These are phyloP conservation scores for Xyrauchen texanus DNA, from an alignment of 2,113 vertebrate genomes.

Conservation along the genomic window DNA sequence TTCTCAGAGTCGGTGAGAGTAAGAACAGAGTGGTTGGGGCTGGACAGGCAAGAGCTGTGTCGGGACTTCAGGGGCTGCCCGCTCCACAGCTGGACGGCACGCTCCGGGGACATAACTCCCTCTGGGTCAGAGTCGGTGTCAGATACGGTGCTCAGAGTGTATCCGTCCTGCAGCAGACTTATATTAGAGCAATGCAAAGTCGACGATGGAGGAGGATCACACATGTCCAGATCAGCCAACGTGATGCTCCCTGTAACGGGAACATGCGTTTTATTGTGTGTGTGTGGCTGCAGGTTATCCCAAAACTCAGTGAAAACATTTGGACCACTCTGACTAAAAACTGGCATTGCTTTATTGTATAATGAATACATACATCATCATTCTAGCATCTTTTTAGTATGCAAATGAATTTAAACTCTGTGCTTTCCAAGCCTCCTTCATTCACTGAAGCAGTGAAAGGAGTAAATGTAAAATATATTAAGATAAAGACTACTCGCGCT, in stretches of 20 bases:
- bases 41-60: slow-evolving; percentile 83
- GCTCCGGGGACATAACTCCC: slow-evolving; percentile 83
- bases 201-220: slow-evolving; percentile 80
- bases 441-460: background rate
- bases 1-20: slow-evolving; percentile 89
- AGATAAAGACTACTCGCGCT: too few species aligned
- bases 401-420: background rate
- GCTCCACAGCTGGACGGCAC: slow-evolving; percentile 83
- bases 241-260: slow-evolving; percentile 81
- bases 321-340: too few species aligned
- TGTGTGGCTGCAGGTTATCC: too few species aligned
- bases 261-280: background rate
- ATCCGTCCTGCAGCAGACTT: slow-evolving; percentile 82
- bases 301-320: too few species aligned
- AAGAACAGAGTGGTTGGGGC: slow-evolving; percentile 85
- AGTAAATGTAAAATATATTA: too few species aligned
- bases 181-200: slow-evolving; percentile 82
- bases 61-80: slow-evolving; percentile 79
- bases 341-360: background rate
- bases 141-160: slow-evolving; percentile 78
- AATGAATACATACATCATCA: background rate
- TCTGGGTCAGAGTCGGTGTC: slow-evolving; percentile 84
- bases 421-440: background rate
- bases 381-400: background rate
- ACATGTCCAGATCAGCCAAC: slow-evolving; percentile 84